phyloP scores from a whole-genome alignment of 2,888 invertebrate genomes.

The Cryptops parisi region DNA sequence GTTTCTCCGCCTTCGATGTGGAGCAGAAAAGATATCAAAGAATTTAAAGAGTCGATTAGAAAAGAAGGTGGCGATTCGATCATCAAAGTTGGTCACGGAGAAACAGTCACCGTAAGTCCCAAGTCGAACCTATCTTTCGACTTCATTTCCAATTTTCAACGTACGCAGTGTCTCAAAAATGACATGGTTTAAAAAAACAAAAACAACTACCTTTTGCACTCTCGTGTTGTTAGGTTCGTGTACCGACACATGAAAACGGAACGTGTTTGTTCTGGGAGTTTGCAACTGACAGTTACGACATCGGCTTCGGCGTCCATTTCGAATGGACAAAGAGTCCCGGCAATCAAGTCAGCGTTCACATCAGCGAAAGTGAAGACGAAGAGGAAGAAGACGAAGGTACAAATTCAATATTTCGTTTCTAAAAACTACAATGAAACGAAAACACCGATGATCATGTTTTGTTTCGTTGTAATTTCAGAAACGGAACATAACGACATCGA shows the following conservation, averaged over 20 bases:
- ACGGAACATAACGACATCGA: constrained; percentile 45
- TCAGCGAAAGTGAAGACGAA: constrained; percentile 89
- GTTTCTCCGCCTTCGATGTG: constrained; percentile 71
- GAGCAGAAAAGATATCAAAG: constrained; percentile 76
- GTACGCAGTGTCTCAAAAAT: no score
- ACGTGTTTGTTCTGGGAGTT: constrained; percentile 97
- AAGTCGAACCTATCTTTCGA: background rate
- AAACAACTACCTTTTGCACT: background rate
- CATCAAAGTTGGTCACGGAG: constrained; percentile 88
- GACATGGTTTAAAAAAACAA: no score
- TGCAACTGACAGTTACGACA: constrained; percentile 94
- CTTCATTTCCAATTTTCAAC: background rate
- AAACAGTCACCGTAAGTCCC: constrained; percentile 71
- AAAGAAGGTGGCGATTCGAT: constrained; percentile 71
- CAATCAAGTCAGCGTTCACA: constrained; percentile 77
- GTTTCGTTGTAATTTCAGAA: no score
- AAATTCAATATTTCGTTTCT: no score
- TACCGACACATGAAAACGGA: constrained; percentile 90
- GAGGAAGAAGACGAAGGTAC: constrained; percentile 41
- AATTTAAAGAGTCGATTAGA: constrained; percentile 76
- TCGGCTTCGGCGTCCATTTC: constrained; percentile 95
- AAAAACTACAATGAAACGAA: no score
- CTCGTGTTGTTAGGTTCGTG: constrained; percentile 45
- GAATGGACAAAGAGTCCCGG: constrained; percentile 88
- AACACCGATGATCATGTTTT: no score